Base-by-base conservation (phyloP, 1,140 invertebrate genomes). In the Scaptodrosophila lebanonensis region DNA sequence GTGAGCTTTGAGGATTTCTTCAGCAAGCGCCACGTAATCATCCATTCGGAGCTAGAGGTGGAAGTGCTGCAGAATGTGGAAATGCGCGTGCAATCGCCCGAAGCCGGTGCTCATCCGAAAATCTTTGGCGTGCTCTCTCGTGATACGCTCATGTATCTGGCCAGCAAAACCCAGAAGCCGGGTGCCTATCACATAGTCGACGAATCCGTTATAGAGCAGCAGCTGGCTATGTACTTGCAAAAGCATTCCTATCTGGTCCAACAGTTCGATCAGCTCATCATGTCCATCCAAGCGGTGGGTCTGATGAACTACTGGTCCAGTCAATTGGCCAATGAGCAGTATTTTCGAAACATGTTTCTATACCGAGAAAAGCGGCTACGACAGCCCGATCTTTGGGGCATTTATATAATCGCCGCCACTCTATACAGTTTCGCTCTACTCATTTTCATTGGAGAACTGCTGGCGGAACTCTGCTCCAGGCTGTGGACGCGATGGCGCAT, bases 161-260 rank as follows among this genome's bases (percentile, higher is more conserved):
- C 52, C 3, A 30, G 62, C 11, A 29, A 33, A 0, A 12, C 22
- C 1, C 64, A 57, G 11, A 51, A 54, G 18, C 38, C 69, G 0
- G 65, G 60, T 0, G 11, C 53, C 15, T 75, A 58, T n/a, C 63
- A 73, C 22, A 60, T 75, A 1, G 11, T 75, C 2, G 51, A 56
- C 1, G 43, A 75, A 27, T 47, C 60, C 1, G 36, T 75, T 0
- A 39, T 75, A 22, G 64, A 75, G 17, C 71, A 75, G n/a, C 69
- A 75, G 35, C 16, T 75, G 51, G 60, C 66, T 32, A 69, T 75
- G 8, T 73, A 73, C 15, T 36, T 75, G 43, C 65, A 65, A 30
- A 68, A 66, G 48, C 69, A 75, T 44, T 75, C 71, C 18, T 56
- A 65, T 38, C 32, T 75, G 42, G 60, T 49, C 8, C 25, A 22